Evolutionary conservation across 2,797 vertebrate genomes (phyloP), one percentile per base, ranked within the genome.

Genomic region (Enteromius argenteus): DNA sequence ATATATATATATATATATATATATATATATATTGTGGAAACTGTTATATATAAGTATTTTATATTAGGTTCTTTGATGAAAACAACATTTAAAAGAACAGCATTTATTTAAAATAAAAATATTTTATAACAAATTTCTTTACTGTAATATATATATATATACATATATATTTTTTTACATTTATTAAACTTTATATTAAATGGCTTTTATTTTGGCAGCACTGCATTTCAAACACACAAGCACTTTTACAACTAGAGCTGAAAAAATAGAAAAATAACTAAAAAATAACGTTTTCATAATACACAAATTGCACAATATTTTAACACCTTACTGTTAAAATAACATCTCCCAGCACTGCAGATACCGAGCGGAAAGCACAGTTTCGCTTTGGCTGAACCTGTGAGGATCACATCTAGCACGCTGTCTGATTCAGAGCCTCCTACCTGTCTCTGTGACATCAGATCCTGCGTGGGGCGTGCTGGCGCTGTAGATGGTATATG

Each of bases 401-500:
- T 80, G 44, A 80, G 64, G 39, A 71, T 82, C 62, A n/a, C 75
- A 67, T 80, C 46, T 15, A 76, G 58, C 79, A 75, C 69, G 53
- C 75, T 83, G 58, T 82, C 77, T 79, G 71, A 84, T 80, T 85
- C 79, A 85, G 71, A 80, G 27, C 74, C 76, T 84, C 74, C 58
- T 66, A 89, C 84, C 44, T 81, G 71, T 71, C 21, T 30, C 27
- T 21, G 56, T 78, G 81, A 83, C 72, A 85, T 81, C 44, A 79
- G 53, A 72, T 71, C 58, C 27, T 84, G 77, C 13, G 51, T 74
- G 79, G 79, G 79, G 72, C 78, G 69, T 84, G 71, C 80, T 64
- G 64, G 78, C 85, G 74, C 84, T 30, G 83, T 82, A 32, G 80
- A 83, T 82, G 72, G 85, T 62, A 37, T 49, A 37, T 86, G 86